Evolutionary conservation across 1,140 invertebrate genomes (phyloP).

Genomic region (Tigriopus japonicus): DNA sequence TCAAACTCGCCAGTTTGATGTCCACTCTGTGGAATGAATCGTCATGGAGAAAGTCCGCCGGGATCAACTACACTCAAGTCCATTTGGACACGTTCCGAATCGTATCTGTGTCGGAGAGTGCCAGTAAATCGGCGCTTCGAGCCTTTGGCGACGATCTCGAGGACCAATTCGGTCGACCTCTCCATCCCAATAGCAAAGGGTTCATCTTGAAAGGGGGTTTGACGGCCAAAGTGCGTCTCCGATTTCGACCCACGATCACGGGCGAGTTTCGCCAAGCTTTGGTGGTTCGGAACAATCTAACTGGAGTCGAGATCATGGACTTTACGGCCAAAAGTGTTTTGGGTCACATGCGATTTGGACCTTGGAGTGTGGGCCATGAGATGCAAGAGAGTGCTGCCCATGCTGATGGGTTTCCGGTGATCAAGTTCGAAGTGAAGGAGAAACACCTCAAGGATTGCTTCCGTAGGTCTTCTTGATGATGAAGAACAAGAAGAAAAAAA

Average conservation of each 20-base stretch:
- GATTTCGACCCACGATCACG: conserved; percentile 25
- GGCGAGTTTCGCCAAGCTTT: conserved; percentile 14
- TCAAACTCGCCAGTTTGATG: too few species aligned
- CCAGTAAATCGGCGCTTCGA: not conserved
- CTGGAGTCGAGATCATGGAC: conserved; percentile 63
- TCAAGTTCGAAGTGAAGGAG: conserved; percentile 64
- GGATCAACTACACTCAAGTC: not conserved
- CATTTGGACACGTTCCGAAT: conserved; percentile 1
- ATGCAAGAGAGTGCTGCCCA: too few species aligned
- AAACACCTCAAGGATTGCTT: conserved; percentile 64
- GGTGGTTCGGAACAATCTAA: conserved; percentile 67
- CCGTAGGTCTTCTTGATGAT: not conserved
- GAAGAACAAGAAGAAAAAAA: too few species aligned
- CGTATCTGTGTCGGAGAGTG: not conserved
- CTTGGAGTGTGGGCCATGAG: too few species aligned
- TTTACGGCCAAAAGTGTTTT: conserved; percentile 59
- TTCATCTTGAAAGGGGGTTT: conserved; percentile 29
- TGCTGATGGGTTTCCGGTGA: conserved; percentile 26
- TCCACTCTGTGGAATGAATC: too few species aligned
- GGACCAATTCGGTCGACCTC: conserved; percentile 16
- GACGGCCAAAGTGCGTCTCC: conserved; percentile 25
- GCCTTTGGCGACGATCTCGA: conserved; percentile 8
- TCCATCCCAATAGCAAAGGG: conserved; percentile 22
- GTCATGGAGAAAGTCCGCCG: too few species aligned
- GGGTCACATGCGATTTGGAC: conserved; percentile 57